Conservation (phyloP, 1,140 invertebrate genomes). For the Saccostrea cuccullata region DNA sequence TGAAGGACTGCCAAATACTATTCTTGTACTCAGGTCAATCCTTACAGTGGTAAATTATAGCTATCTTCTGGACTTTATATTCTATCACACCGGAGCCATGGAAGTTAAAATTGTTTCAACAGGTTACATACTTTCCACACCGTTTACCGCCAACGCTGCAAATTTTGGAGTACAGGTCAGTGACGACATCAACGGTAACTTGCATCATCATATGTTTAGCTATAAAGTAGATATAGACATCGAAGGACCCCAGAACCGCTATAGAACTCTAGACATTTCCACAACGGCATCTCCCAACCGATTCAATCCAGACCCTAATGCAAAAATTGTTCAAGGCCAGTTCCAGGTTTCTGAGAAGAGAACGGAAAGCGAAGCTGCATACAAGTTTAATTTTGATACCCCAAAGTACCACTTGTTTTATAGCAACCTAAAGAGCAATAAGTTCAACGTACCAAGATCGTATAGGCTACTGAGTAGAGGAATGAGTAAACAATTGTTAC, state of each 20-base stretch:
- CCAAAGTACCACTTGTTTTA: slow-evolving; percentile 66
- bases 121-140: slow-evolving; percentile 66
- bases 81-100: slow-evolving; percentile 70
- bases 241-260: slow-evolving; percentile 63
- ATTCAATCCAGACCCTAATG: slow-evolving; percentile 37
- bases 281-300: slow-evolving; percentile 14
- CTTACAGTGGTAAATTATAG: slow-evolving; percentile 69
- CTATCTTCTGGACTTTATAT: slow-evolving; percentile 73
- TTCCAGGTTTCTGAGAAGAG: slow-evolving; percentile 47
- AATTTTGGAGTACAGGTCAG: slow-evolving; percentile 64
- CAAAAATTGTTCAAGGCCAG: slow-evolving; percentile 39
- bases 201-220: slow-evolving; percentile 71
- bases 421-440: slow-evolving; percentile 56
- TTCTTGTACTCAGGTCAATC: slow-evolving; percentile 64
- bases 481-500: slow-evolving; percentile 65
- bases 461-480: slow-evolving; percentile 59
- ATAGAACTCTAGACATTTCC: slow-evolving; percentile 64
- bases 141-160: slow-evolving; percentile 44
- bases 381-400: slow-evolving; percentile 61
- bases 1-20: slow-evolving; percentile 60
- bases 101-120: slow-evolving; percentile 65
- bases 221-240: slow-evolving; percentile 72
- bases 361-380: slow-evolving; percentile 59
- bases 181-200: slow-evolving; percentile 58
- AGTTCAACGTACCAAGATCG: slow-evolving; percentile 47